Evolutionary conservation across 2,113 vertebrate genomes (phyloP).

Genomic region (Pristiophorus japonicus): DNA sequence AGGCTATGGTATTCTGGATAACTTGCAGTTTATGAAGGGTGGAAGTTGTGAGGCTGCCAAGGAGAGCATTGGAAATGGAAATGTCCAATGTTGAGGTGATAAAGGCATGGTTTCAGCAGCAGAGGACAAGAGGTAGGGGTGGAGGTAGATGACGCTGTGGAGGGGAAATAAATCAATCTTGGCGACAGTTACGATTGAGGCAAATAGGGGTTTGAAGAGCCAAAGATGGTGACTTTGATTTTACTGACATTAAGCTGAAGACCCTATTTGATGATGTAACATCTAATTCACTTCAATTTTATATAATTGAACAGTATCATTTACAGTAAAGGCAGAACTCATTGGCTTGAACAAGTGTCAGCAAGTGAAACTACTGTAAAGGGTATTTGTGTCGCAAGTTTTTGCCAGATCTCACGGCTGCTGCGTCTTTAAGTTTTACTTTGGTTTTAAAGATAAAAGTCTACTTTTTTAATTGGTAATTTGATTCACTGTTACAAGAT

Average conservation of each 20-base stretch:
- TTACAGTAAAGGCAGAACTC: neutral
- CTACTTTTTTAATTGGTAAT: neutral
- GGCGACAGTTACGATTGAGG: neutral
- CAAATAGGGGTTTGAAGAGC: neutral
- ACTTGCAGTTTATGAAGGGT: neutral
- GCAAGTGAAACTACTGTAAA: neutral
- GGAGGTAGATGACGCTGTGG: neutral
- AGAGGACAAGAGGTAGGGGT: neutral
- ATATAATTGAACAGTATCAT: too few species aligned
- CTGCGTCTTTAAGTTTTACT: neutral
- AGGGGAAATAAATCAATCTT: neutral
- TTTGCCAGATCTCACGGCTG: neutral
- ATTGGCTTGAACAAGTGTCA: neutral
- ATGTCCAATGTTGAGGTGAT: neutral
- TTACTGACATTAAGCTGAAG: neutral
- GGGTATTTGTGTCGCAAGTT: neutral
- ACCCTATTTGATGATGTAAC: neutral
- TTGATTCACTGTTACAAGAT: neutral
- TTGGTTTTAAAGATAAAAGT: neutral
- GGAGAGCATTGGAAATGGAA: neutral
- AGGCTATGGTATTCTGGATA: neutral
- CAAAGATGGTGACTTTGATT: neutral
- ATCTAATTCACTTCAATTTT: neutral
- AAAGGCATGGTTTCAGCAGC: neutral
- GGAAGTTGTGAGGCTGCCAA: neutral